Evolutionary conservation across 1,140 invertebrate species (phyloP).

Genomic region (Solenopsis fugax): DNA sequence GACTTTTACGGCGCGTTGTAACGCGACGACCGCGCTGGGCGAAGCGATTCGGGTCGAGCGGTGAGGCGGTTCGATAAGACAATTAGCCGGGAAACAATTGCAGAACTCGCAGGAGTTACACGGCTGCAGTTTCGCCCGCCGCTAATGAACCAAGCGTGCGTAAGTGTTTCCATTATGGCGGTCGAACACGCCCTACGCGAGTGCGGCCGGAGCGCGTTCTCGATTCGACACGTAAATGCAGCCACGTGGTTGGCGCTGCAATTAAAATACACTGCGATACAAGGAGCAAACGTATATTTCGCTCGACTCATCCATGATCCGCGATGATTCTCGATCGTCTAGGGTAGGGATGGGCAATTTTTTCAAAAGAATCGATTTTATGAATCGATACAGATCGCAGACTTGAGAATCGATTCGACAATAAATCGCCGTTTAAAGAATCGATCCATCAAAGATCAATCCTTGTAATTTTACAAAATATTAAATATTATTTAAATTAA

Average conservation of each 20-base stretch:
- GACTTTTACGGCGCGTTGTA: conserved; percentile 64
- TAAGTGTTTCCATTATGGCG: conserved; percentile 71
- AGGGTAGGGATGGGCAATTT: no score
- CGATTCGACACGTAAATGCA: conserved; percentile 42
- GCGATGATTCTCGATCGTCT: no score
- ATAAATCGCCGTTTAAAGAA: no score
- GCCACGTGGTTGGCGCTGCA: conserved; percentile 22
- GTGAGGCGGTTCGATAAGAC: conserved; percentile 71
- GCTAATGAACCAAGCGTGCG: conserved; percentile 75
- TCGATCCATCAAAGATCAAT: no score
- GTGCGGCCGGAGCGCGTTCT: conserved; percentile 64
- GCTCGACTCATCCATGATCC: neutral
- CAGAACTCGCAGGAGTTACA: conserved; percentile 74
- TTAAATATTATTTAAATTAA: no score
- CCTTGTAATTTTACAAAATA: no score
- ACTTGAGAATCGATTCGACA: no score
- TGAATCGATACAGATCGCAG: no score
- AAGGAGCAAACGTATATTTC: neutral
- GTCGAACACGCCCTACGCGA: conserved; percentile 59
- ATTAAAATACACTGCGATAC: conserved; percentile 2
- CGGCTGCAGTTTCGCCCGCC: conserved; percentile 69
- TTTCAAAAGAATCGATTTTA: no score
- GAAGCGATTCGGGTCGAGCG: conserved; percentile 51
- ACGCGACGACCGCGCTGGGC: conserved; percentile 46
- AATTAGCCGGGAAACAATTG: conserved; percentile 80